Percentiles rank a stretch among this genome's conserved stretches.
phyloP scores from a whole-genome alignment of 2,888 invertebrate genomes.

The Odontomyia ornata region DNA sequence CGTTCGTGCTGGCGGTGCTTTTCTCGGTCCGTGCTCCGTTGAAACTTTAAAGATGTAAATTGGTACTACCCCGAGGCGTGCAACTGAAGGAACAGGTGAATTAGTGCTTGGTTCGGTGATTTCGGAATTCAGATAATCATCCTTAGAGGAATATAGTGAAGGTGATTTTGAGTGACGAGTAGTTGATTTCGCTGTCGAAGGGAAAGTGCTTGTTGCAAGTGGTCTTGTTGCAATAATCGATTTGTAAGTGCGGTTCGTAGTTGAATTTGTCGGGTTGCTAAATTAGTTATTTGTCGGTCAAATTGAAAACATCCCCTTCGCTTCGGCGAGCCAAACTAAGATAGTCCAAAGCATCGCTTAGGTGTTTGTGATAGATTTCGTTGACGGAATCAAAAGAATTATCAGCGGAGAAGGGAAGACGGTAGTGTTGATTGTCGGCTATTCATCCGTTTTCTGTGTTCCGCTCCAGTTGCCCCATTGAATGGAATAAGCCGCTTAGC shows the following conservation, averaged over 20 bases:
- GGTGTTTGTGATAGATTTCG: no score
- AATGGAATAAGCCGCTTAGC: slow-evolving; percentile 33
- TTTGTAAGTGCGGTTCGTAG: not conserved
- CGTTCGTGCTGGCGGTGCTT: slow-evolving; percentile 22
- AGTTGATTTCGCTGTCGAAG: not conserved
- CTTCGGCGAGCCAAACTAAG: no score
- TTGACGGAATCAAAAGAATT: no score
- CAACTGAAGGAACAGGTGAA: slow-evolving; percentile 34
- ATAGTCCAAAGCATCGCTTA: no score
- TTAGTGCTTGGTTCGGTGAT: slow-evolving; percentile 20
- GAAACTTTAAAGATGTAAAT: slow-evolving; percentile 21
- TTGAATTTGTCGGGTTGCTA: not conserved
- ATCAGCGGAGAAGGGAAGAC: not conserved
- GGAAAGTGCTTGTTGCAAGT: not conserved
- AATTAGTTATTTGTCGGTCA: no score
- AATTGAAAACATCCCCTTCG: no score
- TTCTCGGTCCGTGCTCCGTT: not conserved
- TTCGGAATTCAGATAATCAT: not conserved
- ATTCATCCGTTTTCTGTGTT: slow-evolving; percentile 30
- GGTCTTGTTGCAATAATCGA: not conserved
- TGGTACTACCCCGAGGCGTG: slow-evolving; percentile 4
- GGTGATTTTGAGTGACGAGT: not conserved
- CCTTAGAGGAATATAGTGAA: not conserved
- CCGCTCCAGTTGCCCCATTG: slow-evolving; percentile 28
- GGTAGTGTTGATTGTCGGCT: slow-evolving; percentile 3